Conservation (phyloP, 2,797 vertebrate species). For the Anguilla anguilla region DNA sequence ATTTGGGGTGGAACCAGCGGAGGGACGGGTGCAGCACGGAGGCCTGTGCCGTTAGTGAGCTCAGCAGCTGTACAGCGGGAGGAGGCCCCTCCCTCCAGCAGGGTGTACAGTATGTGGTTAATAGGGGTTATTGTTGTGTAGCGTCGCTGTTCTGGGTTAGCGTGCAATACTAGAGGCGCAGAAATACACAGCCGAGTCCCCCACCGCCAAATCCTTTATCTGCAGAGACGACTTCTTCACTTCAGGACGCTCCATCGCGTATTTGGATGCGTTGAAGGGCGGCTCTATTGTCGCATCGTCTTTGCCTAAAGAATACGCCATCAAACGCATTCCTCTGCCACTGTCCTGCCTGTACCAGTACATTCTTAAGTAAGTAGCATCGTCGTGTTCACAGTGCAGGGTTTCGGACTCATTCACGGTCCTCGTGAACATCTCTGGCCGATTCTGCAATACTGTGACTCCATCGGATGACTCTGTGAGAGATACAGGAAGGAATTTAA, state of each 20-base stretch:
- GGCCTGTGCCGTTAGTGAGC: neutral
- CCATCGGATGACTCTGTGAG: conserved; percentile 42
- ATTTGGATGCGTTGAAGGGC: conserved; percentile 45
- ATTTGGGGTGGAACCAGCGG: no score
- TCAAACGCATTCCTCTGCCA: conserved; percentile 31
- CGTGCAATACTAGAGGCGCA: conserved; percentile 49
- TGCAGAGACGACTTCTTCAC: conserved; percentile 26
- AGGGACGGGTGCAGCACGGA: neutral
- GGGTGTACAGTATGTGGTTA: neutral
- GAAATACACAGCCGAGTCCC: conserved; percentile 63
- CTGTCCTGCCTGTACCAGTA: conserved; percentile 61
- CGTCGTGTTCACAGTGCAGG: conserved; percentile 55
- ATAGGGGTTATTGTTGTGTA: no score
- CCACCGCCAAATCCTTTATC: conserved; percentile 30
- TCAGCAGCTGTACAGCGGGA: neutral
- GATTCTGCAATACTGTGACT: conserved; percentile 49
- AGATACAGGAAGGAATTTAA: neutral
- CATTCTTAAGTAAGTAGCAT: conserved; percentile 45
- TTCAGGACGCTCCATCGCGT: conserved; percentile 44
- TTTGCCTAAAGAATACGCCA: conserved; percentile 40
- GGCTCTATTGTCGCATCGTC: neutral
- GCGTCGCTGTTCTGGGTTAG: conserved; percentile 36
- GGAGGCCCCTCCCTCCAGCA: neutral
- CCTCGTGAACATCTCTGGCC: neutral
- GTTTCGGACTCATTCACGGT: neutral